phyloP scores from a whole-genome alignment of 2,888 invertebrate species.

The Pollenia labialis region DNA sequence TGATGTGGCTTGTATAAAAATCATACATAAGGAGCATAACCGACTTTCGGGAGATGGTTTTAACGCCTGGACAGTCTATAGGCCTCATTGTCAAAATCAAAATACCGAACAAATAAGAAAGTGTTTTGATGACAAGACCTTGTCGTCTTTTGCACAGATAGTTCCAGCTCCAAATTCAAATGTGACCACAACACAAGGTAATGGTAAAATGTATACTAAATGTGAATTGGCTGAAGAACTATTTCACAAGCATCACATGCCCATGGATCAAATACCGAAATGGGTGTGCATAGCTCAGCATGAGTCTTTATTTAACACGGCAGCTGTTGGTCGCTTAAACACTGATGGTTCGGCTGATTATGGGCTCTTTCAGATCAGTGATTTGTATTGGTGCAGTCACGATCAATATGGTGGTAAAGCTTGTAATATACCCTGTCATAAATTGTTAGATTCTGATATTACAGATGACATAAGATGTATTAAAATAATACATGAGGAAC shows the following conservation, averaged over 20 bases:
- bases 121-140: constrained; percentile 78
- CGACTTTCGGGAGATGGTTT: constrained; percentile 89
- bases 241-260: constrained; percentile 85
- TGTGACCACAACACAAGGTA: not conserved
- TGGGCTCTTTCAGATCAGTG: constrained; percentile 90
- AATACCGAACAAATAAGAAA: constrained; percentile 84
- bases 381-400: constrained; percentile 88
- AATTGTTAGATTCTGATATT: constrained; percentile 88
- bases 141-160: not conserved
- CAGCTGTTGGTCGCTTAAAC: constrained; percentile 85
- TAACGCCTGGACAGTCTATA: constrained; percentile 90
- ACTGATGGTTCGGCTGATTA: constrained; percentile 87
- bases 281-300: constrained; percentile 91
- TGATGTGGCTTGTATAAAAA: constrained; percentile 88
- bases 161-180: not conserved
- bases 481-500: constrained; percentile 87
- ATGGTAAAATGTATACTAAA: constrained; percentile 86
- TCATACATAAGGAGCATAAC: constrained; percentile 88
- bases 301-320: constrained; percentile 89
- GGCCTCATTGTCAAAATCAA: constrained; percentile 85
- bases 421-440: constrained; percentile 87
- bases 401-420: constrained; percentile 85
- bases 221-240: constrained; percentile 90
- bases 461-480: constrained; percentile 88
- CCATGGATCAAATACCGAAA: constrained; percentile 85